phyloP scores from a whole-genome alignment of 2,888 invertebrate genomes.

The Drosophila paranaensis region DNA sequence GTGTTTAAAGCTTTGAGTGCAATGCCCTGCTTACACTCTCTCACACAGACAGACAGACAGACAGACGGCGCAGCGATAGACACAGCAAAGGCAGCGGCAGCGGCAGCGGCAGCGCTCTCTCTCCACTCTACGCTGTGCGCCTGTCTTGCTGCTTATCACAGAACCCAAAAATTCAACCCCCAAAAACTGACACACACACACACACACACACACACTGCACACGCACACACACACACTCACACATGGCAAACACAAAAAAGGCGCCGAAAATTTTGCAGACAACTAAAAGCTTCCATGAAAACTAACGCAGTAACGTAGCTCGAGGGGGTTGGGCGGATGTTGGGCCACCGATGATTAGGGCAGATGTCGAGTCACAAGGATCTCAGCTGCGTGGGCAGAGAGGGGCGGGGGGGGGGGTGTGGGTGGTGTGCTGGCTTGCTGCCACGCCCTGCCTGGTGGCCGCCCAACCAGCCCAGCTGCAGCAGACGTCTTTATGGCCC shows the following conservation, averaged over 20 bases:
- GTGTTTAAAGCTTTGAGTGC: conserved; percentile 59
- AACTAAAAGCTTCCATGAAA: conserved; percentile 79
- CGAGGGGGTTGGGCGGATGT: background rate
- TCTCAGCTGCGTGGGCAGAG: conserved; percentile 34
- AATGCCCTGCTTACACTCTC: conserved; percentile 77
- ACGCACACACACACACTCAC: conserved; percentile 5
- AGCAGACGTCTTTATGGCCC: conserved; percentile 78
- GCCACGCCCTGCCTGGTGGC: conserved; percentile 8
- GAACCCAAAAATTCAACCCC: conserved; percentile 73
- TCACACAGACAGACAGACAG: conserved; percentile 23
- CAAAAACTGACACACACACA: conserved; percentile 53
- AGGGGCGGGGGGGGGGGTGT: background rate
- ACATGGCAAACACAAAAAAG: conserved; percentile 35
- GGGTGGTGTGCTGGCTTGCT: no score
- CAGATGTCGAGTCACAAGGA: conserved; percentile 68
- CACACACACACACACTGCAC: conserved; percentile 6
- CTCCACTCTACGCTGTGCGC: conserved; percentile 65
- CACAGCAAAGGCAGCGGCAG: background rate
- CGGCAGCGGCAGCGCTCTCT: conserved; percentile 26
- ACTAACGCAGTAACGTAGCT: conserved; percentile 44
- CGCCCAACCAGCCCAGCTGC: conserved; percentile 40
- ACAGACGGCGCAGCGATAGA: conserved; percentile 16
- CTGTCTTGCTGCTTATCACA: conserved; percentile 74
- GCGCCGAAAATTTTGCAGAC: conserved; percentile 76
- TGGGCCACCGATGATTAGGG: conserved; percentile 67